Evolutionary conservation across 2,113 vertebrate genomes (phyloP), one percentile per base, ranked within the genome.

Genomic region (Todiramphus saurophagus): DNA sequence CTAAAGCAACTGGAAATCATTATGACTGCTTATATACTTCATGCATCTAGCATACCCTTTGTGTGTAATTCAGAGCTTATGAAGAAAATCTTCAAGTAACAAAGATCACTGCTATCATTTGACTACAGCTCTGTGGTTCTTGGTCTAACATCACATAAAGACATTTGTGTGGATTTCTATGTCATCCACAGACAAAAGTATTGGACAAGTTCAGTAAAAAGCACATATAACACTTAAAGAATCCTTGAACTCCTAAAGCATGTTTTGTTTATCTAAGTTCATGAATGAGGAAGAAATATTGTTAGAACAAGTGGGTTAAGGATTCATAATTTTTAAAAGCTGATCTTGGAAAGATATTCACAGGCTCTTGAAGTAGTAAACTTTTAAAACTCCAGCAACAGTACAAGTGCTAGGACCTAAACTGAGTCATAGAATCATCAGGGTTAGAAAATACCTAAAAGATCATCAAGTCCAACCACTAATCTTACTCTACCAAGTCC

Each of bases 321-420:
- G 30, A 59, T 81, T 95, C 81, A 78, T 93, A 93, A 94, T 75
- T 92, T 97, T 97, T 96, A 85, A 85, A 96, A 35, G 8, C 73
- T 89, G 66, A 68, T 97, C 84, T 96, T 90, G 69, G 44, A 85
- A 96, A 94, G 58, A 56, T 83, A 68, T 84, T 96, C 51, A 87
- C 60, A 86, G 77, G 63, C 68, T 92, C n/a, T 93, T 96, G 85
- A 83, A 73, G 62, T 55, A 90, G 33, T 62, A 92, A 97, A 79
- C 39, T 85, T 43, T 93, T 93, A n/a, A 86, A 97, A 94, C 46
- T 63, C 48, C 14, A 50, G 59, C 62, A 67, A 21, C 11, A 63
- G 14, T 14, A 41, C 10, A 13, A 87, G 18, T 80, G 24, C 39
- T 59, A 20, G 58, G 37, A 35, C 55, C n/a, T 96, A 89, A 97